Evolutionary conservation across 2,113 vertebrate genomes (phyloP), one percentile per base, ranked within the genome.

Genomic region (Pseudonaja textilis): DNA sequence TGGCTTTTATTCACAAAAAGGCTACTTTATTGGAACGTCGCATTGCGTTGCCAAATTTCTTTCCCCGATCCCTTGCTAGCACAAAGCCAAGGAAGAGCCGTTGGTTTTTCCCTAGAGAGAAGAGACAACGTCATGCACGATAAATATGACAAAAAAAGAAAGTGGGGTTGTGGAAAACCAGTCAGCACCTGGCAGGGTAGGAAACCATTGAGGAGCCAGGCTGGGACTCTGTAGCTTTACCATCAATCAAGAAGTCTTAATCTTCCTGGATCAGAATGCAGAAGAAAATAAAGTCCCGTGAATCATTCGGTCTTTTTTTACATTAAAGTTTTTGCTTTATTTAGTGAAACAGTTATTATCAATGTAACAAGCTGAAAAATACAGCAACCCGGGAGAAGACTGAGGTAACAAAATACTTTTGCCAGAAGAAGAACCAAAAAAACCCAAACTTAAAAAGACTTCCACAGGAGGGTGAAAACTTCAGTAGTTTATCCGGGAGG

Each of bases 321-420:
- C 97, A 97, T 94, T 96, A 88, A 98, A 97, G 94, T 97, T 97
- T 93, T 97, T 98, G 16, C 97, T 90, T 97, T 90, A 97, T 97
- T 97, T 97, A 97, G 95, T 96, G 97, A 98, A 97, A 97, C 97
- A 97, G 97, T 96, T 96, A 96, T 97, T 94, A 97, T 97, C 97
- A 96, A 94, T 97, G 96, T 98, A 98, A 98, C 97, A 97, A 98
- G 98, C 97, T 97, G 97, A 97, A 97, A 98, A 98, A 97, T 97
- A 97, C 97, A 97, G 97, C 97, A 97, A 98, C 97, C 97, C 94
- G 96, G 96, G 98, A 98, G 97, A 97, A 98, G 98, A 98, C 98
- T 97, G 97, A 98, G 97, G 97, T 98, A 98, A 98, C 97, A 98
- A 98, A 98, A 97, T 98, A 97, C 95, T 97, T 97, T 97, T 91